These are phyloP conservation scores for Eufriesea mexicana DNA, from an alignment of 1,140 invertebrate genomes.

Conservation along the genomic window DNA sequence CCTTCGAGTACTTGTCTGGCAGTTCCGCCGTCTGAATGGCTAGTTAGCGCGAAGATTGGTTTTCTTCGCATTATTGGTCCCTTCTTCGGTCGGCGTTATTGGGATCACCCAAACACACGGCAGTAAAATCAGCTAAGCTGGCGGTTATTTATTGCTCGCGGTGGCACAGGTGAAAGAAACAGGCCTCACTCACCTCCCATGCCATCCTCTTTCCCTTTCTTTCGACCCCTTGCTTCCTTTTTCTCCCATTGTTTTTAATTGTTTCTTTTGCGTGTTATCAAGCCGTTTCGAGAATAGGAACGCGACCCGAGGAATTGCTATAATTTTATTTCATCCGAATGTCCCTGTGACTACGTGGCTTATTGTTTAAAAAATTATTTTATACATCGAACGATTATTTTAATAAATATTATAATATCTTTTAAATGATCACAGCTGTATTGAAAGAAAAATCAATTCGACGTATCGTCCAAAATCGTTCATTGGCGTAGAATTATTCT, in stretches of 20 bases:
- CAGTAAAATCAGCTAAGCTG: constrained; percentile 82
- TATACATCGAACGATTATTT: no score
- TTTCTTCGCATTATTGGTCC: constrained; percentile 76
- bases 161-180: constrained; percentile 81
- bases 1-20: constrained; percentile 73
- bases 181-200: constrained; percentile 48
- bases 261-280: constrained; percentile 16
- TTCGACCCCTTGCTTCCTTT: neutral
- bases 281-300: no score
- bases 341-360: no score
- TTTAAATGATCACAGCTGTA: no score
- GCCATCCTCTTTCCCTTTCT: neutral
- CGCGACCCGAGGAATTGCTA: no score
- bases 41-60: constrained; percentile 82
- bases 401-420: no score
- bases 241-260: constrained; percentile 6
- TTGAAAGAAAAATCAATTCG: no score
- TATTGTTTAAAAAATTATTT: no score
- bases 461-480: no score
- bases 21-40: constrained; percentile 75
- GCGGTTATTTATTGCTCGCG: constrained; percentile 82
- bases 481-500: no score
- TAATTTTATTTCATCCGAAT: no score
- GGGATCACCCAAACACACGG: constrained; percentile 77
- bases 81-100: constrained; percentile 74